Percentiles rank a stretch among this genome's conserved stretches.
phyloP scores from a whole-genome alignment of 2,113 vertebrate genomes.

The Bombycilla garrulus region DNA sequence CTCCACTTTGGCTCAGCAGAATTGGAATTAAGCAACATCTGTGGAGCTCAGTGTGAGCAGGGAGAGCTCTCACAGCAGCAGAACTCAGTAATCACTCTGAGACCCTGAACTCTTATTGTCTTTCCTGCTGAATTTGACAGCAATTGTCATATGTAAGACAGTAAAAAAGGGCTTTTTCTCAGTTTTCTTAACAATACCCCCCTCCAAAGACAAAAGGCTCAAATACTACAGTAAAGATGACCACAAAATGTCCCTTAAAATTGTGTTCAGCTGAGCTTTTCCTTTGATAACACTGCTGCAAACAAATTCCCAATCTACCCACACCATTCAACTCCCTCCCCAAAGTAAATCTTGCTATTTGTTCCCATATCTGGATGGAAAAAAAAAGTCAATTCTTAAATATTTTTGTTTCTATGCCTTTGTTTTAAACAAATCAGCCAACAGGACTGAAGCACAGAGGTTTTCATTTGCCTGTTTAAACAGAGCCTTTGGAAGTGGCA shows the following conservation, averaged over 20 bases:
- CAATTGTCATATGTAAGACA: background rate
- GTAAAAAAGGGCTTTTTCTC: background rate
- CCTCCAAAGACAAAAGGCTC: background rate
- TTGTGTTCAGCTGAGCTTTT: background rate
- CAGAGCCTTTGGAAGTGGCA: background rate
- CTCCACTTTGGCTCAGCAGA: background rate
- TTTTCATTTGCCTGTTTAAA: conserved; percentile 4
- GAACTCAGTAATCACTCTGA: background rate
- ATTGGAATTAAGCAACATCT: background rate
- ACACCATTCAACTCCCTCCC: background rate
- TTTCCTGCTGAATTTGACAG: background rate
- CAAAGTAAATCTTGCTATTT: background rate
- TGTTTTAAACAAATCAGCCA: background rate
- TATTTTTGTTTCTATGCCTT: background rate
- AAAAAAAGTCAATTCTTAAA: background rate
- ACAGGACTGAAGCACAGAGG: background rate
- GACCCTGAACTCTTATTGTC: background rate
- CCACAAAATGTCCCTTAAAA: background rate
- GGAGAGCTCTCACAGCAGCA: background rate
- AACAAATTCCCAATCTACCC: background rate
- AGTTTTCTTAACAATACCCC: background rate
- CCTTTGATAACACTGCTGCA: background rate
- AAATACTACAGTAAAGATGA: background rate
- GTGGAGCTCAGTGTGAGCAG: background rate
- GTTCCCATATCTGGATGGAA: background rate